Evolutionary conservation across 2,797 vertebrate genomes (phyloP).

Genomic region (Crenichthys baileyi): DNA sequence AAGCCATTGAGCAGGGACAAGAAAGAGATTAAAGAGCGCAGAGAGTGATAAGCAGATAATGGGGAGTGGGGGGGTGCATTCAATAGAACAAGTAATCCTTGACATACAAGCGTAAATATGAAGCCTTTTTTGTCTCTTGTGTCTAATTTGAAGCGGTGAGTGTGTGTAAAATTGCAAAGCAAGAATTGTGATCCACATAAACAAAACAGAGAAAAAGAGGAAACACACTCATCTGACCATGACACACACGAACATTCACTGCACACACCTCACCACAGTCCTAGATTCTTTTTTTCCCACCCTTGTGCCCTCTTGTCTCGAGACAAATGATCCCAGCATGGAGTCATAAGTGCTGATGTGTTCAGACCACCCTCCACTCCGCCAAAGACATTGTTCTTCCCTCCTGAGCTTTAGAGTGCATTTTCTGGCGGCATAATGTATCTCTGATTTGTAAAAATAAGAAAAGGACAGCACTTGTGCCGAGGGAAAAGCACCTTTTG

Average conservation of each 20-base stretch:
- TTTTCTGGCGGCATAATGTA: conserved; percentile 75
- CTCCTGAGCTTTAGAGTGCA: conserved; percentile 74
- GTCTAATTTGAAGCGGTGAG: conserved; percentile 84
- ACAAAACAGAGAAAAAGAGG: conserved; percentile 77
- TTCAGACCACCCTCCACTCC: conserved; percentile 81
- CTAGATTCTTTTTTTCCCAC: conserved; percentile 76
- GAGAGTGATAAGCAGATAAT: conserved; percentile 91
- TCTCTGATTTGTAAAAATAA: conserved; percentile 69
- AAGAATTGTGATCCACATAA: conserved; percentile 78
- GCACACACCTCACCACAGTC: conserved; percentile 61
- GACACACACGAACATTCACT: conserved; percentile 54
- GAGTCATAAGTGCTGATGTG: conserved; percentile 78
- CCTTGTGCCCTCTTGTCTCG: conserved; percentile 82
- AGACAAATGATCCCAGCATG: conserved; percentile 84
- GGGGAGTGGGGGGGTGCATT: conserved; percentile 86
- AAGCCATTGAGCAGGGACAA: conserved; percentile 87
- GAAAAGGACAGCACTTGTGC: conserved; percentile 56
- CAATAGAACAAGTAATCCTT: conserved; percentile 90
- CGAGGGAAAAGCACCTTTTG: conserved; percentile 56
- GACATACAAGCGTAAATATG: conserved; percentile 89
- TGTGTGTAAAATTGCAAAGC: conserved; percentile 77
- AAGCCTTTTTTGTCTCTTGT: conserved; percentile 88
- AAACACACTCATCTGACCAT: conserved; percentile 70
- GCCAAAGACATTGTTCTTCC: conserved; percentile 69
- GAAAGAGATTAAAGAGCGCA: conserved; percentile 92